A percentile compares a stretch with the other conserved stretches of the same genome.
phyloP scores from a whole-genome alignment of 1,140 invertebrate genomes.

The Lepidurus apus region DNA sequence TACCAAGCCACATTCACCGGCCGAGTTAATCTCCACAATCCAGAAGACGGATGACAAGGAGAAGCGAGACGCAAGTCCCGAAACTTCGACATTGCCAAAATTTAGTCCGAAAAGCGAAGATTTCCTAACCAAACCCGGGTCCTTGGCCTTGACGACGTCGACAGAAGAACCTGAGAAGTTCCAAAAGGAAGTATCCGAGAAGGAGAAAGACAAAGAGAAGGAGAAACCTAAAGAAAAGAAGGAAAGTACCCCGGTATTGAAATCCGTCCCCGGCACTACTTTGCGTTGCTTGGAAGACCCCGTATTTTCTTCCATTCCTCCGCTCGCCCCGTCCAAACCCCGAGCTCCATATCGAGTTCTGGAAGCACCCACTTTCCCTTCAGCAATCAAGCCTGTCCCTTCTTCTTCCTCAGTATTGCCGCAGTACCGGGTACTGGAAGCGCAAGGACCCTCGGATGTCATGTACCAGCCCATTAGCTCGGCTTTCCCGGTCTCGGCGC shows the following conservation, averaged over 20 bases:
- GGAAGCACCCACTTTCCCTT: conserved; percentile 35
- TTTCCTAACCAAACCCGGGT: background rate
- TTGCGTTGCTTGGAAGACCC: conserved; percentile 53
- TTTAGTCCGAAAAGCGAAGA: background rate
- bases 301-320: conserved; percentile 44
- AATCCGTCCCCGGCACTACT: conserved; percentile 49
- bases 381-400: conserved; percentile 11
- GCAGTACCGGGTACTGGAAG: conserved; percentile 33
- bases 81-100: background rate
- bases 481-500: background rate
- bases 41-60: background rate
- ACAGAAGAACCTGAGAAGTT: background rate
- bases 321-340: conserved; percentile 30
- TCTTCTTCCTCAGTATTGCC: conserved; percentile 25
- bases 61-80: background rate
- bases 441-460: conserved; percentile 36
- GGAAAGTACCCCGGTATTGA: conserved; percentile 37
- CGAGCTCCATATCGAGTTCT: conserved; percentile 37
- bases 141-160: background rate
- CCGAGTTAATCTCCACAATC: background rate
- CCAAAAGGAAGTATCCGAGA: background rate
- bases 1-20: background rate
- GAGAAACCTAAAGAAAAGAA: background rate
- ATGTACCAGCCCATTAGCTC: conserved; percentile 35
- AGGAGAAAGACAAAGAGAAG: background rate